Evolutionary conservation across 30 jellyfish, hydroid and myxozoan genomes (phyloP).

Genomic region (Chrysaora quinquecirrha): DNA sequence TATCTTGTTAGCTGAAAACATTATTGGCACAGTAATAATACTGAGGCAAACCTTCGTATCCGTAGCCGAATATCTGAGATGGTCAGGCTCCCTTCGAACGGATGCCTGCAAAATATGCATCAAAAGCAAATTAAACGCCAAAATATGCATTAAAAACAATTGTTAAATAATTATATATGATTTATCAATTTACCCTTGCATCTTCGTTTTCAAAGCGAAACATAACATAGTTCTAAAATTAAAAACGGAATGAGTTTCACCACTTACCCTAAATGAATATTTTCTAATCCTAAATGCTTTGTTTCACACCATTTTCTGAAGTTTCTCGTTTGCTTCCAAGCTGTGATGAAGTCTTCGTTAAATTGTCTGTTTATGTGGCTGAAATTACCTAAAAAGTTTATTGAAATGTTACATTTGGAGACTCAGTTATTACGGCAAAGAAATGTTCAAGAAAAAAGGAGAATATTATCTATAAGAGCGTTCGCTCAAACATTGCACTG

Average conservation of each 20-base stretch:
- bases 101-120: slow-evolving; percentile 65
- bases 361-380: slow-evolving; percentile 56
- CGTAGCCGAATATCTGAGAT: slow-evolving; percentile 81
- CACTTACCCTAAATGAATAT: slow-evolving; percentile 79
- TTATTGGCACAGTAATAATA: no score
- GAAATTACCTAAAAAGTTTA: slow-evolving; percentile 15
- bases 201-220: no score
- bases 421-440: not conserved
- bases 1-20: no score
- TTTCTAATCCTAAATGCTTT: slow-evolving; percentile 81
- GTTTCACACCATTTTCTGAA: slow-evolving; percentile 62
- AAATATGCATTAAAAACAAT: not conserved
- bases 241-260: no score
- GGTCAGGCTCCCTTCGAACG: slow-evolving; percentile 88
- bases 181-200: no score
- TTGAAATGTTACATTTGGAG: not conserved
- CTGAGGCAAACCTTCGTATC: slow-evolving; percentile 60
- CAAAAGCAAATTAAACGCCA: not conserved
- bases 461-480: no score
- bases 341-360: slow-evolving; percentile 56
- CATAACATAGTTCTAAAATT: no score
- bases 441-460: no score
- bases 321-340: slow-evolving; percentile 65
- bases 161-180: no score
- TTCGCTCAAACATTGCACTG: no score